These are phyloP conservation scores for Synergus japonicus DNA, from an alignment of 2,888 invertebrate species.

Conservation along the genomic window DNA sequence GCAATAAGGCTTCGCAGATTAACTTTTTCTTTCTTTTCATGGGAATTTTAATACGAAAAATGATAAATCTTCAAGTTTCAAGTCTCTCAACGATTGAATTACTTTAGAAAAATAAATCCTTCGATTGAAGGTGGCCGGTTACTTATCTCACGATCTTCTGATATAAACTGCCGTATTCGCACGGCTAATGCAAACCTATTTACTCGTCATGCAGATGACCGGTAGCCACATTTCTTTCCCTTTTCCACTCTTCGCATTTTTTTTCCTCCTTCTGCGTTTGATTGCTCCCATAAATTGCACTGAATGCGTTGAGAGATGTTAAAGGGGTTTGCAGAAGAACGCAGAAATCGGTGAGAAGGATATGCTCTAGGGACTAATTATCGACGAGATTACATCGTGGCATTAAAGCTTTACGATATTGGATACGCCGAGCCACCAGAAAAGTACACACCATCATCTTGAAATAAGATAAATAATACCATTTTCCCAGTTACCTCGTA, in stretches of 20 bases:
- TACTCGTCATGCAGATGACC: conserved; percentile 71
- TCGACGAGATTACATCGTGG: conserved; percentile 55
- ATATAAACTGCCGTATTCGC: conserved; percentile 67
- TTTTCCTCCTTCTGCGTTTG: conserved; percentile 48
- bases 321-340: conserved; percentile 17
- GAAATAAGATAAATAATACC: conserved; percentile 23
- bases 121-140: conserved; percentile 42
- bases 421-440: conserved; percentile 17
- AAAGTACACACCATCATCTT: conserved; percentile 19
- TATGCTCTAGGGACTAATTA: conserved; percentile 56
- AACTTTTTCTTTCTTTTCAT: too few species aligned
- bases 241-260: conserved; percentile 44
- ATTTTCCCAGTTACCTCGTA: conserved; percentile 20
- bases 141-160: conserved; percentile 63
- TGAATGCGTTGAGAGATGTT: conserved; percentile 22
- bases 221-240: conserved; percentile 63
- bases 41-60: too few species aligned
- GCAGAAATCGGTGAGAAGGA: conserved; percentile 53
- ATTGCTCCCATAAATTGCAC: conserved; percentile 56
- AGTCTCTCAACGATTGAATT: not conserved
- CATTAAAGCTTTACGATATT: conserved; percentile 53
- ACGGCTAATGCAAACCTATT: conserved; percentile 69
- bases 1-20: too few species aligned
- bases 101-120: not conserved
- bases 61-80: too few species aligned